Conservation (phyloP, 2,113 vertebrate species). For the Cricetomys ansorgei region DNA sequence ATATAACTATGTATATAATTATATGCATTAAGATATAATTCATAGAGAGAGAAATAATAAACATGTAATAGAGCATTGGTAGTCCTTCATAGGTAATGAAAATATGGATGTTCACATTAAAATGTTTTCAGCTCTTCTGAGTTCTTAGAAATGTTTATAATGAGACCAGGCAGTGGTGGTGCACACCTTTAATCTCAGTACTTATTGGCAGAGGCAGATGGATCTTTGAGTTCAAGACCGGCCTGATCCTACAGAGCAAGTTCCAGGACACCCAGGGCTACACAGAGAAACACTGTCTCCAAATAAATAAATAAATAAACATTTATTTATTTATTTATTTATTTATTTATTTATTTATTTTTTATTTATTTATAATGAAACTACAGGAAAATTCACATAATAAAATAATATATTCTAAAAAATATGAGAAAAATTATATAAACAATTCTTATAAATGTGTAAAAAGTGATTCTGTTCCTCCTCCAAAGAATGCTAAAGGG, state of each 20-base stretch:
- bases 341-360: too few relatives aligned
- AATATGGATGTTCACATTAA: background rate
- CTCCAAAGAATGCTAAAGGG: background rate
- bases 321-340: too few relatives aligned
- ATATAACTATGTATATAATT: too few relatives aligned
- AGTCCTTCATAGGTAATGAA: background rate
- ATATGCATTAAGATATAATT: too few relatives aligned
- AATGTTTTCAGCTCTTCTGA: constrained; percentile 24
- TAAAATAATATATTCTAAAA: constrained; percentile 43
- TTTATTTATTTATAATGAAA: constrained; percentile 59
- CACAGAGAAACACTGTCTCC: too few relatives aligned
- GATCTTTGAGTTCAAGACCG: too few relatives aligned
- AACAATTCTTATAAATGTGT: constrained; percentile 13
- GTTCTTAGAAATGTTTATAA: constrained; percentile 30
- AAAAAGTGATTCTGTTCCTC: background rate
- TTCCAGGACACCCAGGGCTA: background rate
- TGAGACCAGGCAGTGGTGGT: background rate
- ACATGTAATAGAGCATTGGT: background rate
- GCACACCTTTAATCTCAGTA: too few relatives aligned
- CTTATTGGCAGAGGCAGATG: too few relatives aligned
- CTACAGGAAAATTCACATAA: background rate
- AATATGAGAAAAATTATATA: background rate
- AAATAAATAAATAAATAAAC: too few relatives aligned
- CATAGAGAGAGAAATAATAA: background rate
- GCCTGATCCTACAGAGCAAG: too few relatives aligned